Evolutionary conservation across 2,797 vertebrate genomes (phyloP), one percentile per base, ranked within the genome.

Genomic region (Etheostoma perlongum): DNA sequence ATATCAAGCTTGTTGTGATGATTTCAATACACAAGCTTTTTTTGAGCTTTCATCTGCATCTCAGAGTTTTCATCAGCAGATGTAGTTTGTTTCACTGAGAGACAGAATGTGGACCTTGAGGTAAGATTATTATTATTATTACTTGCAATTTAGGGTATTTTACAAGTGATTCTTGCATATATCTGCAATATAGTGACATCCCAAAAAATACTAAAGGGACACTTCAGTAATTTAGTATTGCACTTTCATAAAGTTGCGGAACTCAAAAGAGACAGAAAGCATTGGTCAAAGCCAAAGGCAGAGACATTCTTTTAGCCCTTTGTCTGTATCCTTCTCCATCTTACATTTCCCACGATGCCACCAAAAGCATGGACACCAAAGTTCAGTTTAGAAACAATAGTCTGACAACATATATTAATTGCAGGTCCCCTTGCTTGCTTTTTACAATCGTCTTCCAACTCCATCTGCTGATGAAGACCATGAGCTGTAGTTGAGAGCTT

Each of bases 321-420:
- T 47, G 13, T 7, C 57, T 23, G 27, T 14, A 51, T 40, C 14
- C n/a, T 16, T 51, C 12, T 44, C 21, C 30, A 8, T n/a, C 33
- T 16, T 42, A 42, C 57, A 30, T 40, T 66, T 74, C 30, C 46
- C 33, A 33, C 27, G 13, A 66, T 74, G 54, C 62, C 49, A 57
- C 33, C 12, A 42, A 49, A 54, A 33, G 18, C 33, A 52, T 42
- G 1, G 36, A 10, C 12, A 27, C 44, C 30, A 19, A 42, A 19
- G 42, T 7, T 48, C 19, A 30, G 6, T 16, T 48, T 33, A 1
- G 15, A 27, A 46, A 53, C 4, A 52, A 3, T 65, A 36, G 7
- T 40, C 48, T 64, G 27, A 40, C 3, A 59, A n/a, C 40, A 30
- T 14, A 27, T 3, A 61, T 27, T 15, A 10, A 10, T 11, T 40